Conservation (phyloP, 2,888 invertebrate species). For the Ypsolopha sequella region DNA sequence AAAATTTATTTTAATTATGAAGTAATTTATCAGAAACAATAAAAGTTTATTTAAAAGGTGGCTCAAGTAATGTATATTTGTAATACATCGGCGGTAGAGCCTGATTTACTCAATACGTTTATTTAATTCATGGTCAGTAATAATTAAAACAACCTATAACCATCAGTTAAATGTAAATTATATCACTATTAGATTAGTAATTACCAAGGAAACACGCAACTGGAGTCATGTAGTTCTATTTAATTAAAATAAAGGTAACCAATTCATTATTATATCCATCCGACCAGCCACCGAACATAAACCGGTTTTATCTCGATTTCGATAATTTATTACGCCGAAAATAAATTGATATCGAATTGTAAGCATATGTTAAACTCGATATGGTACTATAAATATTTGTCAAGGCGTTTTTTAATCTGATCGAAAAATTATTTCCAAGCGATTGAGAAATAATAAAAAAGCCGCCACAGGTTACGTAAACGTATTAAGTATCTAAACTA, state of each 20-base stretch:
- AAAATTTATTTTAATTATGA: no score
- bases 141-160: conserved; percentile 33
- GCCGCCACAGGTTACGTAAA: no score
- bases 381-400: neutral
- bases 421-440: no score
- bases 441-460: no score
- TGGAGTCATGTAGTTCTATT: conserved; percentile 38
- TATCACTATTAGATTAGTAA: conserved; percentile 23
- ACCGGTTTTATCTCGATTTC: conserved; percentile 34
- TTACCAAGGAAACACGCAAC: conserved; percentile 40
- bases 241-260: conserved; percentile 54
- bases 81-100: neutral
- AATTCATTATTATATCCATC: conserved; percentile 34
- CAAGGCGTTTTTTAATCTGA: neutral
- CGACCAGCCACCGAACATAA: conserved; percentile 19
- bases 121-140: conserved; percentile 15
- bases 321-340: conserved; percentile 52
- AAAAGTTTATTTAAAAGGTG: neutral
- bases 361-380: conserved; percentile 28
- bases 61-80: neutral
- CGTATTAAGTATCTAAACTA: no score
- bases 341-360: conserved; percentile 47
- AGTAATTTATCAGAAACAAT: neutral
- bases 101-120: conserved; percentile 20
- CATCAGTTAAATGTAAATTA: conserved; percentile 40